Base-by-base conservation (phyloP, 1,140 invertebrate species). In the Drosophila quadrilineata region DNA sequence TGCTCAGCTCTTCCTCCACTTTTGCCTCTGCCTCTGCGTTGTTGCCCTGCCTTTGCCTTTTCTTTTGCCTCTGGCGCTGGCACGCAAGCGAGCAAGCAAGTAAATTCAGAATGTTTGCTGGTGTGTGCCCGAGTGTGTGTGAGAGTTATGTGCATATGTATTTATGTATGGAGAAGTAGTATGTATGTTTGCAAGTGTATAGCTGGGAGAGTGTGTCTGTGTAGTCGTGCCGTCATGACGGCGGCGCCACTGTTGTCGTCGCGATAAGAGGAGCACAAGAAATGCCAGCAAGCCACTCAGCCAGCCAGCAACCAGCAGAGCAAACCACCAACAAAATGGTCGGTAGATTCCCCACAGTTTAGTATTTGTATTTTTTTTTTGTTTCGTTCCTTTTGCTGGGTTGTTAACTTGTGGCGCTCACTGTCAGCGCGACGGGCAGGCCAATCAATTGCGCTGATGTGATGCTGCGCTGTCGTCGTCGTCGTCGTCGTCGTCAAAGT, bases 231-330 rank as follows among this genome's bases (percentile, higher is more conserved):
- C 73, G 77, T 84, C 77, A 70, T 69, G 77, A 75, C 65, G 77
- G 73, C 76, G 76, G 77, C 76, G 76, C 77, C 76, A 73, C 76
- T 84, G 75, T 73, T 70, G 76, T 84, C 70, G 75, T 79, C 76
- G 64, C 48, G 80, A 85, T 87, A 86, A 79, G n/a, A n/a, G 80
- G 74, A 86, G 71, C 77, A 28, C 69, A 85, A 82, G 79, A 84
- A 84, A 85, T 85, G 79, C 82, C 43, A 57, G 45, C 28, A 33
- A 52, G 41, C 38, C 48, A 45, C 48, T 45, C 64, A 57, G 52
- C 53, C 67, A 53, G 35, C 36, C 14, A 12, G 75, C 74, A 24
- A 50, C 33, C 12, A 22, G 21, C 28, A 12, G 35, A 29, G 36
- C 9, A 49, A 33, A 28, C 28, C 64, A 79, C 53, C 72, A 79